Percentiles rank a stretch among this genome's conserved stretches.
These are phyloP conservation scores for Cynocephalus volans DNA, from an alignment of 2,113 vertebrate genomes.

Conservation along the genomic window DNA sequence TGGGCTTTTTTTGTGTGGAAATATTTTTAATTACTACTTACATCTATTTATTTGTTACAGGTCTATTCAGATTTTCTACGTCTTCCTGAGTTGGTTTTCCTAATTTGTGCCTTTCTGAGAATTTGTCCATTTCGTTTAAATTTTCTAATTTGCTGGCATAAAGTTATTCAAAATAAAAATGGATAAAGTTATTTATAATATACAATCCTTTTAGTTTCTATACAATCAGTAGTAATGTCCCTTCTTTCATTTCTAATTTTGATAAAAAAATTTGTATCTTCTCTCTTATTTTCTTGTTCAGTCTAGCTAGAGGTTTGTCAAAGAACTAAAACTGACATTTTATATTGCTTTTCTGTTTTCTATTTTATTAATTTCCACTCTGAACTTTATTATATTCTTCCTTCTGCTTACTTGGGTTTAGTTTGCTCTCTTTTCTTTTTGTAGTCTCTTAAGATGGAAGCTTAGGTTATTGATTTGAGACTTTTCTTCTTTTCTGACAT, in stretches of 20 bases:
- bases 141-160: not conserved
- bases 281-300: slow-evolving; percentile 36
- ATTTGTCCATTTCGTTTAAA: not conserved
- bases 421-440: not conserved
- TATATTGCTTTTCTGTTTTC: not conserved
- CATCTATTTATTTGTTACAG: not conserved
- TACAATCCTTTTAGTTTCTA: not conserved
- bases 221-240: not conserved
- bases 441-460: not conserved
- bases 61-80: not conserved
- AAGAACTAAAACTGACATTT: not conserved
- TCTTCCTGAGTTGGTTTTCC: slow-evolving; percentile 16
- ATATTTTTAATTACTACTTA: not conserved
- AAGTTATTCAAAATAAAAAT: not conserved
- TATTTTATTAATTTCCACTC: not conserved
- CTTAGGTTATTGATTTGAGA: not conserved
- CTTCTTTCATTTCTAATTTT: slow-evolving; percentile 14
- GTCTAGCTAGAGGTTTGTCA: not conserved
- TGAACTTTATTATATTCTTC: not conserved
- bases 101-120: not conserved
- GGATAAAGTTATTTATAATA: not conserved
- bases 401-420: not conserved
- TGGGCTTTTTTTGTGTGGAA: not conserved
- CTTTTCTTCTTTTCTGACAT: slow-evolving; percentile 2
- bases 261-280: not conserved